These are phyloP conservation scores for Lasius fuliginosus DNA, from an alignment of 2,888 invertebrate species.

Conservation along the genomic window DNA sequence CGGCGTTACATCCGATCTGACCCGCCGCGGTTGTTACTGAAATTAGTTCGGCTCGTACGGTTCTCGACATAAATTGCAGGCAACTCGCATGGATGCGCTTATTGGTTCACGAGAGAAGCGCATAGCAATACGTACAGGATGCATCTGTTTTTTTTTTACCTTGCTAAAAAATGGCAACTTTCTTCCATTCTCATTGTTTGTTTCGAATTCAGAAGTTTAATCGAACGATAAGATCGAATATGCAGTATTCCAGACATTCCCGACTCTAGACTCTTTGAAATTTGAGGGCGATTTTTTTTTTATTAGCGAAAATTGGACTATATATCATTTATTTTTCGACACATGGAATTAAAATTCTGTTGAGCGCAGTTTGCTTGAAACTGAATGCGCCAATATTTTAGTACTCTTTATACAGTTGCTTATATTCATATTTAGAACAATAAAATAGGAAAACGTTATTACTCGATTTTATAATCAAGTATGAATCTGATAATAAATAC, in stretches of 20 bases:
- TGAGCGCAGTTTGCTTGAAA: neutral
- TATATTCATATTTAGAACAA: neutral
- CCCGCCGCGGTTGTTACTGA: slow-evolving; percentile 84
- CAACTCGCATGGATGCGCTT: slow-evolving; percentile 78
- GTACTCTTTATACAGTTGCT: neutral
- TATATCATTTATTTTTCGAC: neutral
- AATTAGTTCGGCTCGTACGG: slow-evolving; percentile 85
- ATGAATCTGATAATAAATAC: no score
- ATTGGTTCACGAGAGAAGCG: slow-evolving; percentile 51
- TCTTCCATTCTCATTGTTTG: neutral
- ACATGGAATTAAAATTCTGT: neutral
- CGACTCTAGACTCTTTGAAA: neutral
- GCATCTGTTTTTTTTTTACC: slow-evolving; percentile 4
- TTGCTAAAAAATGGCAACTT: neutral
- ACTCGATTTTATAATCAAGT: no score
- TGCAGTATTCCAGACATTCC: neutral
- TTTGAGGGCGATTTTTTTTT: neutral
- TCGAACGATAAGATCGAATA: neutral
- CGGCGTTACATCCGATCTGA: slow-evolving; percentile 81
- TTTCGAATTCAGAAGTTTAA: slow-evolving; percentile 17
- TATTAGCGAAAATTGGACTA: neutral
- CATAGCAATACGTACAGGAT: slow-evolving; percentile 35
- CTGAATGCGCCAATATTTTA: neutral
- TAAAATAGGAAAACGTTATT: no score
- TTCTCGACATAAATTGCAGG: slow-evolving; percentile 84